Conservation (phyloP, 2,113 vertebrate genomes). For the Herpetotheres cachinnans region DNA sequence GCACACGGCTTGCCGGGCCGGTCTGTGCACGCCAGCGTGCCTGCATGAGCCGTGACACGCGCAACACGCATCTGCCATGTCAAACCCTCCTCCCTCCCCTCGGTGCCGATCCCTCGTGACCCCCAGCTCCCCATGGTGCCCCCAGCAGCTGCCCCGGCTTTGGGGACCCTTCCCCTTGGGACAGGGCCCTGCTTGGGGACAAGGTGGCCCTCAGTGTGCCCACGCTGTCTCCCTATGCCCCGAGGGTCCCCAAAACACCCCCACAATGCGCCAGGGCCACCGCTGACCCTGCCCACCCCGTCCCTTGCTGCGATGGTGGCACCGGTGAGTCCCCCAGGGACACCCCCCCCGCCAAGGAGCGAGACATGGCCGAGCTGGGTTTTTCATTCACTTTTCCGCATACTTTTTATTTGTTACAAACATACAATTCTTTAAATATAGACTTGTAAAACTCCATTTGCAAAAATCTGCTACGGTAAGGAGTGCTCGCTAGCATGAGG, state of each 20-base stretch:
- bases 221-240: not conserved
- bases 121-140: no score
- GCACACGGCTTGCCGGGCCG: fast-evolving
- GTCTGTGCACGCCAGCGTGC: not conserved
- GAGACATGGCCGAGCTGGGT: not conserved
- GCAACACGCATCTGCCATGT: fast-evolving
- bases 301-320: not conserved
- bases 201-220: not conserved
- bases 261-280: not conserved
- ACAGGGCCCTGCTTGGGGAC: not conserved
- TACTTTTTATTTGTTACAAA: conserved; percentile 89
- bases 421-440: conserved; percentile 88
- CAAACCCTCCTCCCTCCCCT: not conserved
- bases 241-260: not conserved
- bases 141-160: fast-evolving
- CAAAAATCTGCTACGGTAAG: conserved; percentile 82
- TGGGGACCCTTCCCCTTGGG: not conserved
- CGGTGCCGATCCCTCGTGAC: fast-evolving
- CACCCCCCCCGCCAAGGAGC: not conserved
- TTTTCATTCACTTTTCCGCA: conserved; percentile 81
- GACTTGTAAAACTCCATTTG: conserved; percentile 87
- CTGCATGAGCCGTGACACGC: not conserved
- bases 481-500: conserved; percentile 78
- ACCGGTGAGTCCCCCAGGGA: not conserved
- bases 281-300: not conserved